Percentiles rank a stretch among this genome's conserved stretches.
These are phyloP conservation scores for Cryptophagus acutangulus DNA, from an alignment of 2,888 invertebrate genomes.

Conservation along the genomic window DNA sequence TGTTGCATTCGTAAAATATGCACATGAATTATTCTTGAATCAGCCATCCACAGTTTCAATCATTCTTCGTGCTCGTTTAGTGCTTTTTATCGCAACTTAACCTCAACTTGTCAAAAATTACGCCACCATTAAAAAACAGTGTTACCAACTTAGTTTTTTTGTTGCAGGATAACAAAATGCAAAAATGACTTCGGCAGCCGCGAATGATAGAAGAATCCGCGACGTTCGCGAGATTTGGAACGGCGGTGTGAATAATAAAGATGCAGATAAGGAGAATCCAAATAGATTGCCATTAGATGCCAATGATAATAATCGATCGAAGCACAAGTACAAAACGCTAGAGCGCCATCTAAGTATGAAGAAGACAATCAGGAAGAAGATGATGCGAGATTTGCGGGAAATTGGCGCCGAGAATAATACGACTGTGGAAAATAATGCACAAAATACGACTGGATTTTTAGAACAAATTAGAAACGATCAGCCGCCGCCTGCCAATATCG, in stretches of 20 bases:
- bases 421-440: constrained; percentile 34
- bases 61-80: too few species aligned
- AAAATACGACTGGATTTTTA: constrained; percentile 41
- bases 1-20: too few species aligned
- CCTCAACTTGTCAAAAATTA: background rate
- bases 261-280: constrained; percentile 45
- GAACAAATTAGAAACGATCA: constrained; percentile 48
- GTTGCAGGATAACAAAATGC: too few species aligned
- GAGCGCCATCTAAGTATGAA: constrained; percentile 83
- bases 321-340: constrained; percentile 69
- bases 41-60: too few species aligned
- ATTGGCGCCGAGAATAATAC: constrained; percentile 41
- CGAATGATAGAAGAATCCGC: constrained; percentile 67
- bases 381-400: constrained; percentile 77
- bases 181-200: constrained; percentile 58
- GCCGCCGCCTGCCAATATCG: constrained; percentile 46
- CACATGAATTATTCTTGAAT: too few species aligned
- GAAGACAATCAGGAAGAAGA: constrained; percentile 79
- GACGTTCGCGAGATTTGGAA: constrained; percentile 62
- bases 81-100: too few species aligned
- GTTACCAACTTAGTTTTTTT: background rate
- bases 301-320: constrained; percentile 56
- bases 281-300: constrained; percentile 37
- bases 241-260: constrained; percentile 25
- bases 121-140: background rate